phyloP scores from a whole-genome alignment of 2,113 vertebrate genomes.

The Speoplatyrhinus poulsoni region DNA sequence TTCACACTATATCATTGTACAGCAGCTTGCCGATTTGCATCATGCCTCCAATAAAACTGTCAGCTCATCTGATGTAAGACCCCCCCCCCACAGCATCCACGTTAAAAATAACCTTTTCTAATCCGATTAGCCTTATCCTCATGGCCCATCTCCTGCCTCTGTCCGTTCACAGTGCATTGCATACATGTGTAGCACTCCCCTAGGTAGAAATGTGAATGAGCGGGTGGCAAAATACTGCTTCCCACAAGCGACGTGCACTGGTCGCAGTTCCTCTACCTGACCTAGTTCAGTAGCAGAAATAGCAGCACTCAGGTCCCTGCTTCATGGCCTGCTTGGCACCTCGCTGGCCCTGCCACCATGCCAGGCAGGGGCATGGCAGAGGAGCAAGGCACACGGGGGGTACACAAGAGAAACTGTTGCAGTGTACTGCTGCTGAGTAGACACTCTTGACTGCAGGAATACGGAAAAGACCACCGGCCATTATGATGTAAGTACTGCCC shows the following conservation, averaged over 20 bases:
- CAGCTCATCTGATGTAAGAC: conserved; percentile 12
- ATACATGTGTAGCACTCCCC: conserved; percentile 32
- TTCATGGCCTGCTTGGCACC: conserved; percentile 84
- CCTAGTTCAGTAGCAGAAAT: conserved; percentile 95
- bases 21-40: conserved; percentile 2
- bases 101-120: conserved; percentile 44
- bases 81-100: conserved; percentile 34
- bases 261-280: conserved; percentile 77
- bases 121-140: conserved; percentile 55
- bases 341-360: conserved; percentile 71
- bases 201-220: conserved; percentile 43
- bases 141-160: conserved; percentile 34
- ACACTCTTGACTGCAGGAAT: conserved; percentile 26
- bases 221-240: conserved; percentile 54
- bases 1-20: neutral
- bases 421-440: conserved; percentile 10
- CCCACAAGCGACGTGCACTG: conserved; percentile 55
- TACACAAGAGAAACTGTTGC: conserved; percentile 6
- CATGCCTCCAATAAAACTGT: conserved; percentile 11
- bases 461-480: neutral
- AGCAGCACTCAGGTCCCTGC: conserved; percentile 87
- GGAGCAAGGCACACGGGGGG: conserved; percentile 16
- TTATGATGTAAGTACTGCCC: neutral
- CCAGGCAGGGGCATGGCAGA: conserved; percentile 21
- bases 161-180: conserved; percentile 36